phyloP scores from a whole-genome alignment of 2,888 invertebrate species.

The Tiphia femorata region DNA sequence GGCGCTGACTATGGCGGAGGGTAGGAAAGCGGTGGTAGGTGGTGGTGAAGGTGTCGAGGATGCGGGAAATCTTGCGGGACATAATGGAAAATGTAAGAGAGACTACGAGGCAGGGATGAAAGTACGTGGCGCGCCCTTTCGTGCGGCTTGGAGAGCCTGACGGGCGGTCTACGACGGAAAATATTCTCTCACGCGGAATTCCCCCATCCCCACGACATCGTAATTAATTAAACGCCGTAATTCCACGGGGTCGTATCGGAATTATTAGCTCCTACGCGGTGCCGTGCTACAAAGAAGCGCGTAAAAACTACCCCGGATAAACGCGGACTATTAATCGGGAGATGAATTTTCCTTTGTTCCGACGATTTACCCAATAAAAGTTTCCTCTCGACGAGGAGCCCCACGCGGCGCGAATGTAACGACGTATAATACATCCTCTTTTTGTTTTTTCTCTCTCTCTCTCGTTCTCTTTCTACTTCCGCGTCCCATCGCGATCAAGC shows the following conservation, averaged over 20 bases:
- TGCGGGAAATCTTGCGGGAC: slow-evolving; percentile 42
- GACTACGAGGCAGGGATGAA: not conserved
- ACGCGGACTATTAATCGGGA: too few species aligned
- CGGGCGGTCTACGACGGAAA: slow-evolving; percentile 24
- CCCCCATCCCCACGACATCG: too few species aligned
- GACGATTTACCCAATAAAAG: too few species aligned
- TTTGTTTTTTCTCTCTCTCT: too few species aligned
- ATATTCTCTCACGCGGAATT: too few species aligned
- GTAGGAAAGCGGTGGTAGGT: not conserved
- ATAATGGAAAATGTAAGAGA: slow-evolving; percentile 46
- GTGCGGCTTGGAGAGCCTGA: slow-evolving; percentile 19
- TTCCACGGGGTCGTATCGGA: too few species aligned
- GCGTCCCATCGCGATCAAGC: not conserved
- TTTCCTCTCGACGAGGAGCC: too few species aligned
- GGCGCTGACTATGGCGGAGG: slow-evolving; percentile 10
- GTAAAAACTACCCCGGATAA: too few species aligned
- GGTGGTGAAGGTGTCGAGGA: slow-evolving; percentile 33
- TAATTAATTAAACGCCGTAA: not conserved
- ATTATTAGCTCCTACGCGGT: too few species aligned
- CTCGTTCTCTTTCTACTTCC: not conserved
- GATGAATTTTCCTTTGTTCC: too few species aligned
- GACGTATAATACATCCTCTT: not conserved
- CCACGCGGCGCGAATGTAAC: too few species aligned
- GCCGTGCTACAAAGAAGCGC: too few species aligned
- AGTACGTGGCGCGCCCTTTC: slow-evolving; percentile 11